Percentiles rank a stretch among this genome's conserved stretches.
Evolutionary conservation across 2,113 vertebrate genomes (phyloP).

Genomic region (Jacana jacana): DNA sequence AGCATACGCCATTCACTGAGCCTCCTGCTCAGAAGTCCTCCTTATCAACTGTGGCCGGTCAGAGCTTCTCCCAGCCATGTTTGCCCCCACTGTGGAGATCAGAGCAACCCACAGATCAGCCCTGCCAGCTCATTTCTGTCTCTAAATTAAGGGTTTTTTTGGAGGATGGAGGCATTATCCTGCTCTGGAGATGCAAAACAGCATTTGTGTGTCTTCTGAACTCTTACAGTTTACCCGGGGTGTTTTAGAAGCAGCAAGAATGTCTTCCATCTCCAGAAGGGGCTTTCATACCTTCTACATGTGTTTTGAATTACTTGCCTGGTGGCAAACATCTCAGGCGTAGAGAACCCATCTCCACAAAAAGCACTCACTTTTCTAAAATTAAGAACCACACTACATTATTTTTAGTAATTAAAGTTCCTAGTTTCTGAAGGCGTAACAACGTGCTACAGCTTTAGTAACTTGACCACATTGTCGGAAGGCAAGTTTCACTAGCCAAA

Average conservation of each 20-base stretch:
- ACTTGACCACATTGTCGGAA: background rate
- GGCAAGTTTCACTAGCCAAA: background rate
- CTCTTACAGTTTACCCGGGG: background rate
- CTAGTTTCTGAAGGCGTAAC: background rate
- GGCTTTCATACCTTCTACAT: background rate
- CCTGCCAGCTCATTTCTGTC: background rate
- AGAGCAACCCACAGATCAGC: rapidly evolving
- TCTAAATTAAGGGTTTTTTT: background rate
- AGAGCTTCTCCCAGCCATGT: background rate
- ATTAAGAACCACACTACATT: background rate
- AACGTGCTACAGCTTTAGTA: background rate
- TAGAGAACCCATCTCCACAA: background rate
- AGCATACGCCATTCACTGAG: background rate
- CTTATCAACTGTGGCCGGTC: rapidly evolving
- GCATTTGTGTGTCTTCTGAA: background rate
- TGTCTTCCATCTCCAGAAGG: background rate
- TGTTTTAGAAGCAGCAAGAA: background rate
- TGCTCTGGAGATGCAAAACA: background rate
- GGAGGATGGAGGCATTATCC: background rate
- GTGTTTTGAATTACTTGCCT: background rate
- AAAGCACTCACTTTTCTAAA: background rate
- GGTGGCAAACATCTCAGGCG: background rate
- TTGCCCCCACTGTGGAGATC: background rate
- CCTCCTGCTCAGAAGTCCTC: background rate
- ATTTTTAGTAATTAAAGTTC: background rate